Base-by-base conservation (phyloP, 2,113 vertebrate species). In the Apistogramma diplotaenia region DNA sequence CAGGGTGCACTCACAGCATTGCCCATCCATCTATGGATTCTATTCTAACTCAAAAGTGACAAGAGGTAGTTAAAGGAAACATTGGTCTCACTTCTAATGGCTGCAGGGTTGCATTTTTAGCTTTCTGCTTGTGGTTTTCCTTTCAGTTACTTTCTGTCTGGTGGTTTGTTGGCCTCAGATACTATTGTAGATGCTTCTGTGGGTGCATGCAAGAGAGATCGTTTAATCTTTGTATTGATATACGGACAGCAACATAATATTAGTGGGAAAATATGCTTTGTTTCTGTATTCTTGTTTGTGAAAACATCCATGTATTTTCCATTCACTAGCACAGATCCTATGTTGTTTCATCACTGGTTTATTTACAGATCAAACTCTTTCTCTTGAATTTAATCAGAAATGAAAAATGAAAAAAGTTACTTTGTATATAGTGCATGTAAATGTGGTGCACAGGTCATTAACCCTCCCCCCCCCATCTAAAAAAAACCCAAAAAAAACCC, bases 331-430 rank as follows among this genome's bases (percentile, higher is more conserved):
- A 43, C 3, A 43, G 12, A 4, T 3, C 37, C 58, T 13, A 4
- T 43, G 4, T 5, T 13, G 58, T 60, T 60, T 60, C 6, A 31
- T 33, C 18, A 60, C 18, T 0, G 31, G 58, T 2, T 33, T 33
- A 33, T 33, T 33, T 8, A 33, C 7, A 33, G 33, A 33, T 33
- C 2, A 35, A 35, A 35, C 8, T 9, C 1, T 9, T 35, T 33
- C n/a, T 18, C 5, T 60, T 33, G 11, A 60, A 16, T 18, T 60
- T 0, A 11, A 60, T 35, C 3, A n/a, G 1, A 12, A 1, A 59
- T 0, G 8, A 9, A 8, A 59, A 27, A 31, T n/a, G n/a, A 31
- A 59, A 59, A 27, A 0, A 8, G 0, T 58, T 29, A 58, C 0
- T 18, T 0, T 31, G 25, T 29, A 57, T 0, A 25, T 3, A 0